phyloP scores from a whole-genome alignment of 1,140 invertebrate species.

The Coptotermes formosanus region DNA sequence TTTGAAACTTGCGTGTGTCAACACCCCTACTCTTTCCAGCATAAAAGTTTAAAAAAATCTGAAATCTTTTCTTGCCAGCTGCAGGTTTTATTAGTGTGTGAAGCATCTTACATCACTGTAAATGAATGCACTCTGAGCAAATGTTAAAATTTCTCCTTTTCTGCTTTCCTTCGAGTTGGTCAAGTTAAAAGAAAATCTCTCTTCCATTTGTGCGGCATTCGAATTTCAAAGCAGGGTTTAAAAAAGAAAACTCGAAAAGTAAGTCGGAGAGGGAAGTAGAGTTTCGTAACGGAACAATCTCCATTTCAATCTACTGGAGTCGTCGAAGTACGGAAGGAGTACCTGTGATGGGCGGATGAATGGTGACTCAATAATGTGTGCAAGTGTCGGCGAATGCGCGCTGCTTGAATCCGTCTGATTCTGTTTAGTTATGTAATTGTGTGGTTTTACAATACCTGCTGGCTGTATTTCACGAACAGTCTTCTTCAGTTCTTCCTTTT shows the following conservation, averaged over 20 bases:
- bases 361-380: too few species aligned
- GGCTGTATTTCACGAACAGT: too few species aligned
- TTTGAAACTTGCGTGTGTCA: too few species aligned
- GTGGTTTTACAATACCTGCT: too few species aligned
- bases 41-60: not conserved
- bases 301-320: not conserved
- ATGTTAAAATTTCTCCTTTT: not conserved
- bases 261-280: not conserved
- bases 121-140: not conserved
- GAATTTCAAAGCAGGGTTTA: not conserved
- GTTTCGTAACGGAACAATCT: not conserved
- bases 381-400: too few species aligned
- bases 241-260: not conserved
- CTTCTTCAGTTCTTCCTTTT: too few species aligned
- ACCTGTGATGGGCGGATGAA: not conserved
- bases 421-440: too few species aligned
- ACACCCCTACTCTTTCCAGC: not conserved
- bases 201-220: not conserved
- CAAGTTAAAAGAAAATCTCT: not conserved
- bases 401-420: too few species aligned
- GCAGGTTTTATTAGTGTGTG: not conserved
- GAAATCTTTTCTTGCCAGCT: not conserved
- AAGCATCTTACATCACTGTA: not conserved
- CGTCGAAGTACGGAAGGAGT: not conserved
- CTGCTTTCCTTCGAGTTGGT: not conserved